These are phyloP conservation scores for Rafetus swinhoei DNA, from an alignment of 2,113 vertebrate genomes.

Conservation along the genomic window DNA sequence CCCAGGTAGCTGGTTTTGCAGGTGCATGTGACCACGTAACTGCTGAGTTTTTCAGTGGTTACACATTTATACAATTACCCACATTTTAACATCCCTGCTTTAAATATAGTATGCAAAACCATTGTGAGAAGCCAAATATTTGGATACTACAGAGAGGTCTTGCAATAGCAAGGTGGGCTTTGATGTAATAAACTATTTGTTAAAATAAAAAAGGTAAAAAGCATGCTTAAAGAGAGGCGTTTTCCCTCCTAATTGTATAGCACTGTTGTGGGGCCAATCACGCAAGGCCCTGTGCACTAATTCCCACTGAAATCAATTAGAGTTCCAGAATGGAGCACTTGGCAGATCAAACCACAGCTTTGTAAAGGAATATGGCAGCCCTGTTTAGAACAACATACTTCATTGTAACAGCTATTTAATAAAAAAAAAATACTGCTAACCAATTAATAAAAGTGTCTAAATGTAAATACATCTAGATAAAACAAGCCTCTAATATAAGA, in stretches of 20 bases:
- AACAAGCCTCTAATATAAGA: neutral
- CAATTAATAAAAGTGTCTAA: neutral
- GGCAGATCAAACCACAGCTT: neutral
- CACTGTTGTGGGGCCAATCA: neutral
- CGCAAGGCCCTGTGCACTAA: neutral
- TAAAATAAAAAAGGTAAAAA: neutral
- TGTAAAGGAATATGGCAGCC: neutral
- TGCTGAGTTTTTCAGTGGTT: too few species aligned
- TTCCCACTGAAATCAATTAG: neutral
- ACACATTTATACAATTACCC: too few species aligned
- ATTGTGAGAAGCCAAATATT: neutral
- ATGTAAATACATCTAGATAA: neutral
- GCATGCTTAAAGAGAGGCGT: neutral
- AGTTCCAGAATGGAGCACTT: neutral
- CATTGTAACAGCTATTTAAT: neutral
- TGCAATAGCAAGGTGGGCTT: neutral
- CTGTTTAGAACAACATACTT: neutral
- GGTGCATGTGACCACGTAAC: too few species aligned
- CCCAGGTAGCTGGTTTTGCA: too few species aligned
- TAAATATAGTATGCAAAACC: neutral
- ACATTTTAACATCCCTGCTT: too few species aligned
- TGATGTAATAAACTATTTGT: neutral
- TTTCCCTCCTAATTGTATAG: neutral
- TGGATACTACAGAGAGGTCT: neutral
- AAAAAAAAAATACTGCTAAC: neutral